phyloP scores from a whole-genome alignment of 2,797 vertebrate species.

The Adrianichthys oophorus region DNA sequence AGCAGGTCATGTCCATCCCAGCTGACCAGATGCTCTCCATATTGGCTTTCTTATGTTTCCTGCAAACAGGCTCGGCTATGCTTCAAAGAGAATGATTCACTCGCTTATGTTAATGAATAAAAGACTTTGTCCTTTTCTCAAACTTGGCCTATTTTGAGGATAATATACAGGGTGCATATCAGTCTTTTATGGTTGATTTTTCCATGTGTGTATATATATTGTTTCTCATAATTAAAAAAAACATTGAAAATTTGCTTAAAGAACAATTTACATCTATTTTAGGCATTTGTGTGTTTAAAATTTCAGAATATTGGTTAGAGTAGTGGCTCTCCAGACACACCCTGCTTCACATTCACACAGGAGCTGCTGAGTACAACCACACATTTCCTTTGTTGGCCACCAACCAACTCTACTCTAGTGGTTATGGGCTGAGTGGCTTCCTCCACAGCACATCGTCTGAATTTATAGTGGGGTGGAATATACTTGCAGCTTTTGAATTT shows the following conservation, averaged over 20 bases:
- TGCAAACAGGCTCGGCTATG: slow-evolving; percentile 51
- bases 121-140: slow-evolving; percentile 50
- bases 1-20: slow-evolving; percentile 65
- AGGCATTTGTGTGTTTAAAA: slow-evolving; percentile 37
- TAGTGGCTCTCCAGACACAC: slow-evolving; percentile 60
- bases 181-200: too few species aligned
- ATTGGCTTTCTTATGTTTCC: slow-evolving; percentile 67
- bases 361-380: slow-evolving; percentile 60
- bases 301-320: slow-evolving; percentile 49
- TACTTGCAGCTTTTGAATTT: slow-evolving; percentile 55
- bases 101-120: slow-evolving; percentile 65
- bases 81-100: slow-evolving; percentile 77
- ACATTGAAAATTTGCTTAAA: slow-evolving; percentile 18
- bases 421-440: slow-evolving; percentile 62
- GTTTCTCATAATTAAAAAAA: slow-evolving; percentile 24
- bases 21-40: slow-evolving; percentile 75
- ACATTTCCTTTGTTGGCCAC: slow-evolving; percentile 68
- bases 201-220: too few species aligned
- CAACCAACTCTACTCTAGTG: slow-evolving; percentile 58
- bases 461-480: slow-evolving; percentile 62
- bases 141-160: slow-evolving; percentile 35
- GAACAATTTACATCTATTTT: slow-evolving; percentile 15
- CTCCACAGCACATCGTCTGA: slow-evolving; percentile 61
- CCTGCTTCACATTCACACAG: slow-evolving; percentile 69
- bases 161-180: slow-evolving; percentile 3